These are phyloP conservation scores for Antedon mediterranea DNA, from an alignment of 53 echinoderm and acorn worm species.

Conservation along the genomic window DNA sequence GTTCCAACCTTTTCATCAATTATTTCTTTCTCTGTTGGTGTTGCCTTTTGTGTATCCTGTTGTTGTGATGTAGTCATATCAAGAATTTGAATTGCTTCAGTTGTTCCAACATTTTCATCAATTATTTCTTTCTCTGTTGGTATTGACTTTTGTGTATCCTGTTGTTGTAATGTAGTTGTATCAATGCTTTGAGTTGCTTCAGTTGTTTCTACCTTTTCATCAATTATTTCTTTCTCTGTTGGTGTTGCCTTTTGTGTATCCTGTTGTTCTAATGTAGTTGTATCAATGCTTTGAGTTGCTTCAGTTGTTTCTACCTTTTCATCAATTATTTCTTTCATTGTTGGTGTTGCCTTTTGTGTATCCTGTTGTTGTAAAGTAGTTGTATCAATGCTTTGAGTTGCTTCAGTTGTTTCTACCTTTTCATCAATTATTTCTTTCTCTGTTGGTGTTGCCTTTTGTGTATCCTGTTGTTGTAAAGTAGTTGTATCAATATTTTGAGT, in stretches of 20 bases:
- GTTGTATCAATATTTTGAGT: too few relatives aligned
- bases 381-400: too few relatives aligned
- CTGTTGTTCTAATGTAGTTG: neutral
- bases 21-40: neutral
- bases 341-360: too few relatives aligned
- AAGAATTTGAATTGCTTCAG: neutral
- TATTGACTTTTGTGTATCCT: neutral
- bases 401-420: too few relatives aligned
- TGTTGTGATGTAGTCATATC: neutral
- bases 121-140: neutral
- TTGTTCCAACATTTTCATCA: neutral
- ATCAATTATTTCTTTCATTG: too few relatives aligned
- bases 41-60: neutral
- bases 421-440: too few relatives aligned
- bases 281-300: neutral
- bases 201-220: neutral
- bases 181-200: neutral
- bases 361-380: too few relatives aligned
- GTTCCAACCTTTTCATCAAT: neutral
- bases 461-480: too few relatives aligned
- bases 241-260: neutral
- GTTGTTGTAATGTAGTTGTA: neutral
- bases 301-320: too few relatives aligned
- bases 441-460: too few relatives aligned
- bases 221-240: neutral